phyloP scores from a whole-genome alignment of 1,140 invertebrate genomes.

The Plutomurus gul region DNA sequence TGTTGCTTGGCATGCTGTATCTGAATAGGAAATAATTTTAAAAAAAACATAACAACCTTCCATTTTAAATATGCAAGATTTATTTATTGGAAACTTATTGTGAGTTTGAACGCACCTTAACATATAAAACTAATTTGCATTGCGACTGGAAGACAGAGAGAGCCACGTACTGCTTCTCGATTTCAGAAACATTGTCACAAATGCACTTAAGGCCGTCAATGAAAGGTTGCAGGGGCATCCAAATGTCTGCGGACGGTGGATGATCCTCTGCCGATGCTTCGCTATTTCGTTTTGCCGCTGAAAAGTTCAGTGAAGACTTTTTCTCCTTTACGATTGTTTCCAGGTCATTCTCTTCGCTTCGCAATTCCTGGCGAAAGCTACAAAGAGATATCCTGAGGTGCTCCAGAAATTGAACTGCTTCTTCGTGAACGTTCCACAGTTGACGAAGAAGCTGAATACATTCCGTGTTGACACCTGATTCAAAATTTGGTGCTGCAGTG shows the following conservation, averaged over 20 bases:
- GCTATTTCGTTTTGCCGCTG: background rate
- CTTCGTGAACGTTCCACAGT: conserved; percentile 51
- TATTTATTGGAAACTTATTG: background rate
- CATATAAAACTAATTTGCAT: conserved; percentile 50
- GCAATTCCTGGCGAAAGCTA: background rate
- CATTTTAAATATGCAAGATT: background rate
- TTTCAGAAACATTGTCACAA: conserved; percentile 45
- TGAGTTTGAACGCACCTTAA: conserved; percentile 34
- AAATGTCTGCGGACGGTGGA: background rate
- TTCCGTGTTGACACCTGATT: conserved; percentile 46
- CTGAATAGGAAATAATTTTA: background rate
- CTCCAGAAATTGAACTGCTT: conserved; percentile 35
- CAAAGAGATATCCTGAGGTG: background rate
- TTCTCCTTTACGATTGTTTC: conserved; percentile 31
- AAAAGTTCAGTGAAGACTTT: background rate
- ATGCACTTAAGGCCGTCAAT: conserved; percentile 42
- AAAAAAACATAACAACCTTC: background rate
- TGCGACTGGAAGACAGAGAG: conserved; percentile 48
- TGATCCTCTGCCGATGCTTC: background rate
- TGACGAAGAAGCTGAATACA: conserved; percentile 47
- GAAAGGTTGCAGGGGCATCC: conserved; percentile 28
- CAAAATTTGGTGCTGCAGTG: background rate
- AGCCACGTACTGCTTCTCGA: conserved; percentile 42
- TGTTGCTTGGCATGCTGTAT: conserved; percentile 48
- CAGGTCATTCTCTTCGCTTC: conserved; percentile 29